phyloP scores from a whole-genome alignment of 2,888 invertebrate genomes.

The Leptinotarsa juncta region DNA sequence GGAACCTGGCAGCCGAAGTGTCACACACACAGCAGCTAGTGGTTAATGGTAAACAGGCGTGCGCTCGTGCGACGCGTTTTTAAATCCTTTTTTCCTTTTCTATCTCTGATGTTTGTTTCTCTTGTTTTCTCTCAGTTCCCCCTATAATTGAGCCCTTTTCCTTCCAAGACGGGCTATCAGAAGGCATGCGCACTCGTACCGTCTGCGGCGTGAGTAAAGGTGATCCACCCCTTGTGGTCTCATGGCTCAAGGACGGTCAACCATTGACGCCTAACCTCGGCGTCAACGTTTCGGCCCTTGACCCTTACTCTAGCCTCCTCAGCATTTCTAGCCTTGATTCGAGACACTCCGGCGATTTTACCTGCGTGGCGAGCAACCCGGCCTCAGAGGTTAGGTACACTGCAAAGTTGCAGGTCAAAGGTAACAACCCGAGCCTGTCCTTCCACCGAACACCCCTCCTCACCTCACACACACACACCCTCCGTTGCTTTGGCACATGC shows the following conservation, averaged over 20 bases:
- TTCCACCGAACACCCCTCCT: slow-evolving; percentile 48
- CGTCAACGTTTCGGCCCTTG: slow-evolving; percentile 78
- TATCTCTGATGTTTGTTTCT: slow-evolving; percentile 72
- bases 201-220: slow-evolving; percentile 85
- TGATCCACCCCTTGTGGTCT: slow-evolving; percentile 82
- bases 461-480: slow-evolving; percentile 55
- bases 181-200: slow-evolving; percentile 84
- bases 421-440: slow-evolving; percentile 70
- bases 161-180: slow-evolving; percentile 85
- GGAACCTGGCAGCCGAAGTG: slow-evolving; percentile 79
- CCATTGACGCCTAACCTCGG: slow-evolving; percentile 74
- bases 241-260: slow-evolving; percentile 86
- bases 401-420: slow-evolving; percentile 84
- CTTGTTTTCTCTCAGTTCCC: slow-evolving; percentile 74
- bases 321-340: slow-evolving; percentile 82
- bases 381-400: slow-evolving; percentile 84
- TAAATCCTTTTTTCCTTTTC: slow-evolving; percentile 63
- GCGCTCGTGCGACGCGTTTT: slow-evolving; percentile 63
- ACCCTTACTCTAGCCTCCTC: slow-evolving; percentile 81
- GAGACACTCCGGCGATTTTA: slow-evolving; percentile 81
- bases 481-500: slow-evolving; percentile 75
- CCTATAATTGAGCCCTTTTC: slow-evolving; percentile 88
- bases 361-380: slow-evolving; percentile 82
- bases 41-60: slow-evolving; percentile 77
- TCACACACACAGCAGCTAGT: slow-evolving; percentile 79